These are phyloP conservation scores for Lucifuga dentata DNA, from an alignment of 2,113 vertebrate genomes.

Conservation along the genomic window DNA sequence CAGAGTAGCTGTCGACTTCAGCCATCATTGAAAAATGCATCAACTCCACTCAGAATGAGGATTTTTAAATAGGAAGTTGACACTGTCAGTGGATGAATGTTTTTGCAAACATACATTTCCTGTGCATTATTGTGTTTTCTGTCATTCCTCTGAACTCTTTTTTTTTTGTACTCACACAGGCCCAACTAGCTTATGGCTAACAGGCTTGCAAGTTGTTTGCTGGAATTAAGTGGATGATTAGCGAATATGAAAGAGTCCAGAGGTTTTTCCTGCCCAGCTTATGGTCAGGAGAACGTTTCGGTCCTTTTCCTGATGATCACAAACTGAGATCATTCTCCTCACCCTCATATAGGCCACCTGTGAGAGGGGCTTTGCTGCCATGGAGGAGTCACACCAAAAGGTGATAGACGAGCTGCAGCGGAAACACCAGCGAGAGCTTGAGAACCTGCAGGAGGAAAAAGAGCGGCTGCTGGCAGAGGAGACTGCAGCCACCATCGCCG, in stretches of 20 bases:
- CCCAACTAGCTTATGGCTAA: conserved; percentile 64
- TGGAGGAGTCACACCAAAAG: conserved; percentile 88
- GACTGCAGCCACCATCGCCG: conserved; percentile 85
- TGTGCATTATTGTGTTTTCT: conserved; percentile 29
- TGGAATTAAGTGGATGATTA: conserved; percentile 23
- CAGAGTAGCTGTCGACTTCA: not conserved
- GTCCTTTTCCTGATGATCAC: conserved; percentile 8
- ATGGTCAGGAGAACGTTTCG: conserved; percentile 39
- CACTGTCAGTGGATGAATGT: not conserved
- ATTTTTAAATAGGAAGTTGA: not conserved
- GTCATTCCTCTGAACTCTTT: conserved; percentile 54
- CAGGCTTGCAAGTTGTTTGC: conserved; percentile 59
- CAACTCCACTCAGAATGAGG: conserved; percentile 2
- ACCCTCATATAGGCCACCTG: conserved; percentile 80
- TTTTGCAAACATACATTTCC: not conserved
- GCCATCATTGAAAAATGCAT: conserved; percentile 8
- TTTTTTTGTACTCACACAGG: conserved; percentile 61
- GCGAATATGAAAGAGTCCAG: not conserved
- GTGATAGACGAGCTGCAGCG: conserved; percentile 86
- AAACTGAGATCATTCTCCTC: conserved; percentile 32
- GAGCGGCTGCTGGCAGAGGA: conserved; percentile 85
- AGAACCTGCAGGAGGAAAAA: conserved; percentile 86
- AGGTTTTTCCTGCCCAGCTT: conserved; percentile 20
- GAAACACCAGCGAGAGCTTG: conserved; percentile 87
- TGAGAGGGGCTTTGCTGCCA: conserved; percentile 85